Evolutionary conservation across 1,140 invertebrate genomes (phyloP).

Genomic region (Bombyx mandarina): DNA sequence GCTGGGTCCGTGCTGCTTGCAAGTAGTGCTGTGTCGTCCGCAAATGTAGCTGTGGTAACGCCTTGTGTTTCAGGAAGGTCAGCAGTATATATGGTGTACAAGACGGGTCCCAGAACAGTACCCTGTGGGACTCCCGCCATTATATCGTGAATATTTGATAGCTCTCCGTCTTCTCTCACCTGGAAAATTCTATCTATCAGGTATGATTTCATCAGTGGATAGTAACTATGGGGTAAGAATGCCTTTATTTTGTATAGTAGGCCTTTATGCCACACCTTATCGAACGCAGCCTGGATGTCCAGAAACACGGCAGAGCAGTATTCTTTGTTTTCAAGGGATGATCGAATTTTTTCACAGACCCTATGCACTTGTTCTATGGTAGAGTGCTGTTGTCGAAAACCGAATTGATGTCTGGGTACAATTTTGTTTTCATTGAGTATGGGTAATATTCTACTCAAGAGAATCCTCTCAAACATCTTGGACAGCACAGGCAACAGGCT

Average conservation of each 20-base stretch:
- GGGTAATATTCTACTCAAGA: conserved; percentile 7
- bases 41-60: no score
- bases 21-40: no score
- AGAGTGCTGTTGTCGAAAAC: conserved; percentile 7
- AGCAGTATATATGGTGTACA: no score
- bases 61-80: no score
- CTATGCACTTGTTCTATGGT: conserved; percentile 11
- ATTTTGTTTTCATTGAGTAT: conserved; percentile 4
- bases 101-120: no score
- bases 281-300: conserved; percentile 9
- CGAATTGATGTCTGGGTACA: conserved; percentile 16
- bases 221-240: background rate
- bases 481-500: conserved; percentile 11
- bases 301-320: conserved; percentile 10
- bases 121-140: no score
- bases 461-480: conserved; percentile 8
- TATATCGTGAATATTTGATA: no score
- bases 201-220: no score
- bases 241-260: conserved; percentile 2
- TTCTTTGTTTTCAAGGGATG: conserved; percentile 6
- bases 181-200: no score
- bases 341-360: conserved; percentile 3
- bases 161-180: no score
- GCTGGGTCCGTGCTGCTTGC: no score
- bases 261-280: conserved; percentile 6